Evolutionary conservation across 2,113 vertebrate genomes (phyloP), one percentile per base, ranked within the genome.

Genomic region (Phaethon lepturus): DNA sequence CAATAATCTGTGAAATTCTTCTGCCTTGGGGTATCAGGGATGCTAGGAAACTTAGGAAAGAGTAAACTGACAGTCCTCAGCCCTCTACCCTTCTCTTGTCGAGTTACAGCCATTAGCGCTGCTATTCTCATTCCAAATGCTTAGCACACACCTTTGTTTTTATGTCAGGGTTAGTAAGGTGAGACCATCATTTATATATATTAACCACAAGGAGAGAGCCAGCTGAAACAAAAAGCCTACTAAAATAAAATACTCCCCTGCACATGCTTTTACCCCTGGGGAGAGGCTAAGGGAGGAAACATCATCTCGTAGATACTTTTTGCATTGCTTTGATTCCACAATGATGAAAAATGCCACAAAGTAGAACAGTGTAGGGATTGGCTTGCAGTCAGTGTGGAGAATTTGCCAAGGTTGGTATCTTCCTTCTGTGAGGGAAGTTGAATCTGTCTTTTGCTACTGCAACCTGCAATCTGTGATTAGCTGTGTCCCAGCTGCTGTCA

Each of bases 401-500:
- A 67, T 55, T 76, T 89, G 76, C 94, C 68, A 87, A 78, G 63
- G 35, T 1, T 95, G 86, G 29, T 67, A 11, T 79, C 56, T 35
- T 47, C 68, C 76, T 91, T 85, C 76, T 60, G 64, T 77, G 83
- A 78, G 60, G 25, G 47, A 73, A 63, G 47, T 5, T 58, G 35
- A 40, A 50, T 91, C 63, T 93, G 71, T 18, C 74, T 82, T 67
- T 89, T 67, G 72, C 59, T 94, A 13, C 75, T 77, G 71, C 78
- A 90, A 0, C 62, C 86, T 83, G 88, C 89, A 86, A 4, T 95
- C 85, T 95, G 88, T 91, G 94, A 35, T 50, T 50, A 7, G 63
- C 91, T 92, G 86, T 69, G 66, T 47, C 91, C 76, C 89, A 89
- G 94, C 86, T 95, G 86, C 96, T 89, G 72, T 60, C 86, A 86